Base-by-base conservation (phyloP, 64 coral and sea anemone genomes). In the Montipora efflorescens region DNA sequence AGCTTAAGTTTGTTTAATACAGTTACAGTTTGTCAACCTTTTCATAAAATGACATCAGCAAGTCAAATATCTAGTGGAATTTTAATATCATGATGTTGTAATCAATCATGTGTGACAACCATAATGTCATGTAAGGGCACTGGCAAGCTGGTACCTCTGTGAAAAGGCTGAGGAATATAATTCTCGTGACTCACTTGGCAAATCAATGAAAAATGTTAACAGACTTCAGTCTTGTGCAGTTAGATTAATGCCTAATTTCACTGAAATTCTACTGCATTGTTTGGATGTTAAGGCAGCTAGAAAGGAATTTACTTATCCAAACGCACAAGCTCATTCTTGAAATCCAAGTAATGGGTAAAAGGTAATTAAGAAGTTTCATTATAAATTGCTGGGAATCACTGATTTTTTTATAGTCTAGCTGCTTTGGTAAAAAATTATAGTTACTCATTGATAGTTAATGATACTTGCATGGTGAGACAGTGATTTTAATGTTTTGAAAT, bases 41-140 rank as follows among this genome's bases (percentile, higher is more conserved):
- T 84, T 23, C 14, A 84, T 18, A 58, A 10, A 67, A 2, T 15
- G 16, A 57, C 18, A 72, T 86, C 49, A 86, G 10, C 82, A 71
- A 86, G 68, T 47, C 82, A 71, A 86, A 86, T 86, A 71, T 84
- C 9, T n/a, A 18, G 36, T 36, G 36, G 36, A 36, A 36, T 36
- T 36, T 36, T 2, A 19, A 70, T 46, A 20, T 49, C 5, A 71
- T 19, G 51, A 50, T 86, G 48, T 70, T 72, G 66, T 51, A 12
- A 48, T 86, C 82, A 86, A 22, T 21, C 61, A 86, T 68, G 82
- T 71, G 82, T 86, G 82, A 86, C 62, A 14, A 9, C 7, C 47
- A 15, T 86, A 86, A 8, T 86, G 18, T 64, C 66, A 86, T 71
- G 82, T 36, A 36, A 36, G 36, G 36, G 36, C 36, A 50, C 64